phyloP scores from a whole-genome alignment of 2,113 vertebrate species.

The Ciconia boyciana region DNA sequence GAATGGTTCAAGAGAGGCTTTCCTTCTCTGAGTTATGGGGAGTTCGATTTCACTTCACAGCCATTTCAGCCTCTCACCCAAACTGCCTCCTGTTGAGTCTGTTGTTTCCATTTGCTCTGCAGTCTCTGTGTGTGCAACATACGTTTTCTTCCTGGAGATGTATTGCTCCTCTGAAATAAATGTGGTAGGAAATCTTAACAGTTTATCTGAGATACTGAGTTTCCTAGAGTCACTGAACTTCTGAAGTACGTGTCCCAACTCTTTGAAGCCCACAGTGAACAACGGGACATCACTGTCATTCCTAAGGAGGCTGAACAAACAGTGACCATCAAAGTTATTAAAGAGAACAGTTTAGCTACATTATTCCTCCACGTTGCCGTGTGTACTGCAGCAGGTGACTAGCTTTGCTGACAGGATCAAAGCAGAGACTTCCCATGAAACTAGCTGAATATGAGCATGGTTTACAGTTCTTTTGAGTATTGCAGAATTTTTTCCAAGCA shows the following conservation, averaged over 20 bases:
- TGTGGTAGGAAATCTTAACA: neutral
- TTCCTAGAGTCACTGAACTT: neutral
- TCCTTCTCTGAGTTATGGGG: neutral
- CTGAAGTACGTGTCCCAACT: neutral
- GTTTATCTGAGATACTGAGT: neutral
- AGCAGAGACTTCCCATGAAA: neutral
- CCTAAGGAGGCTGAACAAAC: neutral
- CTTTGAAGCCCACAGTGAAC: neutral
- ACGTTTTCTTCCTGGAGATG: neutral
- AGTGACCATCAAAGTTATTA: neutral
- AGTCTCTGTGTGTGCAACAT: neutral
- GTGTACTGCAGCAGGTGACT: neutral
- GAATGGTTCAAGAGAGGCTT: neutral
- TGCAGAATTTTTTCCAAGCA: neutral
- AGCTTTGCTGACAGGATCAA: neutral
- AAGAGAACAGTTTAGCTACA: neutral
- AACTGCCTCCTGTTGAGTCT: neutral
- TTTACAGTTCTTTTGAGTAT: neutral
- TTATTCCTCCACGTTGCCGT: rapidly evolving
- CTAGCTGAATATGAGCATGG: neutral
- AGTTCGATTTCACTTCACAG: neutral
- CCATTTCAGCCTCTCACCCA: neutral
- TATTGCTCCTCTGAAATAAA: neutral
- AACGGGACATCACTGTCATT: neutral
- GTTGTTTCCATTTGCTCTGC: neutral